Evolutionary conservation across 2,797 vertebrate genomes (phyloP).

Genomic region (Sebastiscus albofasciatus): DNA sequence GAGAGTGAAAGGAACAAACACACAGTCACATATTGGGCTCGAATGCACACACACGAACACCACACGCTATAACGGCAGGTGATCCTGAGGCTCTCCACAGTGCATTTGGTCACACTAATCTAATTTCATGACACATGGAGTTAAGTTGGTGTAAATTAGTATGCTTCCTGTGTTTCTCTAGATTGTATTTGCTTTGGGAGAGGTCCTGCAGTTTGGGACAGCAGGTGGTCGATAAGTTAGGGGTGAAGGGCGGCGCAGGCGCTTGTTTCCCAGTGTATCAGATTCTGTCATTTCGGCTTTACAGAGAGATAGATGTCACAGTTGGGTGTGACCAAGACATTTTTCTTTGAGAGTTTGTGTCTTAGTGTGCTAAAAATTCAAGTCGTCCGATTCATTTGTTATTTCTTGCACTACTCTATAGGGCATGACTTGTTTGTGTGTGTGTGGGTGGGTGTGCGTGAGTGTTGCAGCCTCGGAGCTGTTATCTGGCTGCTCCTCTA

Average conservation of each 20-base stretch:
- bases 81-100: constrained; percentile 38
- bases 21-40: background rate
- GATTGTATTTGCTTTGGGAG: constrained; percentile 65
- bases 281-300: constrained; percentile 64
- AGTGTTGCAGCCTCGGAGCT: constrained; percentile 6
- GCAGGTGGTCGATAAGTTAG: constrained; percentile 75
- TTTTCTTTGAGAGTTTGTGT: constrained; percentile 4
- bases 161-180: constrained; percentile 62
- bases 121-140: constrained; percentile 70
- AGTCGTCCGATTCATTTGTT: background rate
- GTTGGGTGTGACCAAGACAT: constrained; percentile 13
- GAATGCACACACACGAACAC: background rate
- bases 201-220: constrained; percentile 48
- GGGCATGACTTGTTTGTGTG: background rate
- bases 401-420: background rate
- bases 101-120: constrained; percentile 75
- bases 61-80: constrained; percentile 31
- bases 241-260: constrained; percentile 44
- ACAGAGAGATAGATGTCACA: constrained; percentile 43
- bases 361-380: background rate
- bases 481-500: constrained; percentile 34
- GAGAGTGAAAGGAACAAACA: constrained; percentile 5
- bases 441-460: background rate
- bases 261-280: constrained; percentile 77
- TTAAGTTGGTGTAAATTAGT: constrained; percentile 73